Evolutionary conservation across 2,797 vertebrate species (phyloP).

Genomic region (Nasua narica): DNA sequence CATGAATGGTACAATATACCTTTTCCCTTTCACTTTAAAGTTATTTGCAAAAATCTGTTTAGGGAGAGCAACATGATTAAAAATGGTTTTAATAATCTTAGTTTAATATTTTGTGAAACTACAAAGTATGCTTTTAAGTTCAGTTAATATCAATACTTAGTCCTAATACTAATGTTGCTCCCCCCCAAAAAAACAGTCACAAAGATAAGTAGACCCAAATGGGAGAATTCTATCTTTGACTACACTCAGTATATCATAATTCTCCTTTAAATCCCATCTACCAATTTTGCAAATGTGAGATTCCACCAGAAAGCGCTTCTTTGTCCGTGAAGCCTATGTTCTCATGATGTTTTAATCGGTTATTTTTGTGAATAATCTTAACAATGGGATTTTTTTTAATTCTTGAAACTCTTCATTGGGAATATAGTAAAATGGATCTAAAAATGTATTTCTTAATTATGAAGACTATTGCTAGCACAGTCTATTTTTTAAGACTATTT

Average conservation of each 20-base stretch:
- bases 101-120: constrained; percentile 43
- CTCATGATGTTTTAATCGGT: background rate
- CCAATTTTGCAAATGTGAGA: constrained; percentile 23
- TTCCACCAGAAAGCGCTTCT: background rate
- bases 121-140: constrained; percentile 44
- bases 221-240: background rate
- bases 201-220: constrained; percentile 37
- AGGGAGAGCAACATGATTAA: constrained; percentile 22
- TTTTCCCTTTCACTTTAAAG: constrained; percentile 43
- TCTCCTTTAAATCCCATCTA: constrained; percentile 22
- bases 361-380: constrained; percentile 34
- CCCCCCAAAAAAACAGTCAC: background rate
- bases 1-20: background rate
- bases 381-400: background rate
- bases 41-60: constrained; percentile 17
- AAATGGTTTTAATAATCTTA: constrained; percentile 37
- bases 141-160: background rate
- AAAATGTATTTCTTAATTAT: constrained; percentile 33
- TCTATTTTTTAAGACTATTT: background rate
- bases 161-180: background rate
- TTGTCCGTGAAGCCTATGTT: background rate
- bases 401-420: background rate
- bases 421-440: background rate
- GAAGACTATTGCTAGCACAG: background rate
- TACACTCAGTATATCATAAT: background rate